phyloP scores from a whole-genome alignment of 2,113 vertebrate species.

The Elephas maximus region DNA sequence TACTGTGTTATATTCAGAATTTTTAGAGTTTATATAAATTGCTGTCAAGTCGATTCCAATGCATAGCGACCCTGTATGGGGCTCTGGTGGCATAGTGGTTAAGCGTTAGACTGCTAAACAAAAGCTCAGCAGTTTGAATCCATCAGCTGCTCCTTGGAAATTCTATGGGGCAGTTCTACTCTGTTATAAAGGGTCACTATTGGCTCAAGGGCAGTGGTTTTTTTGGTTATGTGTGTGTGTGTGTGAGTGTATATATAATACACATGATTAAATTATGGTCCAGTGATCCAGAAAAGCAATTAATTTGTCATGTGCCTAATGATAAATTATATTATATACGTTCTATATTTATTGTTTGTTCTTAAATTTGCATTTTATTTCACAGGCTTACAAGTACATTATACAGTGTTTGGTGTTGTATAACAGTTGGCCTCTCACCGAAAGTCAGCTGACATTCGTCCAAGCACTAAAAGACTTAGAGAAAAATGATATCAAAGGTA shows the following conservation, averaged over 20 bases:
- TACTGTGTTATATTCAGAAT: too few relatives aligned
- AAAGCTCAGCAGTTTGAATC: neutral
- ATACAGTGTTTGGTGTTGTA: conserved; percentile 92
- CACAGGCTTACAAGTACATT: conserved; percentile 92
- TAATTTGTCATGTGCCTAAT: neutral
- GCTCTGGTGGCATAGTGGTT: too few relatives aligned
- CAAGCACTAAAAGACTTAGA: conserved; percentile 90
- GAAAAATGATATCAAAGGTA: conserved; percentile 92
- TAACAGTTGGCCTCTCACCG: conserved; percentile 93
- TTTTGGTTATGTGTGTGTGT: too few relatives aligned
- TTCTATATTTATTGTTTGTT: neutral
- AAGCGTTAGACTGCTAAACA: too few relatives aligned
- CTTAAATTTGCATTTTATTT: conserved; percentile 77
- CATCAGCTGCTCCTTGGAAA: neutral
- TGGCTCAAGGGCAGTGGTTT: too few relatives aligned
- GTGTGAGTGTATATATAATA: neutral
- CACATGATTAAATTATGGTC: neutral
- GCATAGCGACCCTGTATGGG: too few relatives aligned
- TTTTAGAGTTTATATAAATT: too few relatives aligned
- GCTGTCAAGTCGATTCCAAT: too few relatives aligned
- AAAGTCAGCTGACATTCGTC: conserved; percentile 89
- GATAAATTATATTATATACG: neutral
- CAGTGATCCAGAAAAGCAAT: neutral
- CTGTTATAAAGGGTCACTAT: too few relatives aligned
- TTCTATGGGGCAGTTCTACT: too few relatives aligned